These are phyloP conservation scores for Tipula unca DNA, from an alignment of 2,888 invertebrate genomes.

Conservation along the genomic window DNA sequence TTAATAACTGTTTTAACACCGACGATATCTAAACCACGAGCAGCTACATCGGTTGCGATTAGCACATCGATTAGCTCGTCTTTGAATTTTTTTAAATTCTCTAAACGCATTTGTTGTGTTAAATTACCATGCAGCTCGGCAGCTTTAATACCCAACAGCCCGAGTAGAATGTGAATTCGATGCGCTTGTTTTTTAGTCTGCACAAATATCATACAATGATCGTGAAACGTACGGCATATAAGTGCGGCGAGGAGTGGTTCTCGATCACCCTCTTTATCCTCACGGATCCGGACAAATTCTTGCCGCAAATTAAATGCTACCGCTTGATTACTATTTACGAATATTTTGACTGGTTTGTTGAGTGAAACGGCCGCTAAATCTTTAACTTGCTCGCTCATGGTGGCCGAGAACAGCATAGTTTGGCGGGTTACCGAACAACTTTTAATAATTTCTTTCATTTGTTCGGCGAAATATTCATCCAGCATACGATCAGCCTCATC, in stretches of 20 bases:
- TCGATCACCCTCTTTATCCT: constrained; percentile 80
- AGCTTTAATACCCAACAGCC: constrained; percentile 79
- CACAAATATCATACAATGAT: constrained; percentile 90
- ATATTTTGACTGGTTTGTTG: constrained; percentile 85
- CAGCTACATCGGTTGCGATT: constrained; percentile 91
- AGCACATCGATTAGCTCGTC: constrained; percentile 76
- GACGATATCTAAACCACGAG: constrained; percentile 88
- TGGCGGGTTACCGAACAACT: constrained; percentile 87
- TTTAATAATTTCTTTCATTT: constrained; percentile 96
- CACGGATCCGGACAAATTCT: constrained; percentile 91
- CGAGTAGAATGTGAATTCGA: constrained; percentile 82
- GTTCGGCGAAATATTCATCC: constrained; percentile 97
- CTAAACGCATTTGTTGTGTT: constrained; percentile 89
- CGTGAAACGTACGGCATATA: constrained; percentile 80
- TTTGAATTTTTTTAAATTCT: constrained; percentile 80
- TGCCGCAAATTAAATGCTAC: constrained; percentile 93
- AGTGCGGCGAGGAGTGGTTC: constrained; percentile 81
- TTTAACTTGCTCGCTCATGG: constrained; percentile 97
- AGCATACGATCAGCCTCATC: constrained; percentile 80
- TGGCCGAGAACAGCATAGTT: constrained; percentile 96
- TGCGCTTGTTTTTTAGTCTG: constrained; percentile 96
- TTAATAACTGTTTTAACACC: constrained; percentile 96
- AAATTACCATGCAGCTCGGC: constrained; percentile 91
- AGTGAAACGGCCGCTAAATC: constrained; percentile 90
- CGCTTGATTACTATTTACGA: constrained; percentile 92